These are phyloP conservation scores for Argyrosomus japonicus DNA, from an alignment of 2,113 vertebrate genomes.

Conservation along the genomic window DNA sequence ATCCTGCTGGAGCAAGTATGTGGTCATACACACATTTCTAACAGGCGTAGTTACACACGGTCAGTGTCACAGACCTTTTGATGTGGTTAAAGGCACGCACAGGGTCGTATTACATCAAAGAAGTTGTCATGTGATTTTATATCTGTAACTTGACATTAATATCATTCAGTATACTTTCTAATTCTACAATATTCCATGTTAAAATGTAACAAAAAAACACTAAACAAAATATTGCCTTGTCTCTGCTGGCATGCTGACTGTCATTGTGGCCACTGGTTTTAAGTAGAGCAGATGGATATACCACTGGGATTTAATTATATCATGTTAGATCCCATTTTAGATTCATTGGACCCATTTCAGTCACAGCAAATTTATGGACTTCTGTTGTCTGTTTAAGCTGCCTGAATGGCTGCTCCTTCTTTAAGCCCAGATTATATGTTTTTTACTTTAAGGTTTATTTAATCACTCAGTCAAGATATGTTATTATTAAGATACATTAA, in stretches of 20 bases:
- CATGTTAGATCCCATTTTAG: slow-evolving; percentile 50
- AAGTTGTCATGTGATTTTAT: background rate
- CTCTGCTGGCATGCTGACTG: slow-evolving; percentile 16
- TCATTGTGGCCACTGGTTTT: slow-evolving; percentile 31
- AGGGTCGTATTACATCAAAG: background rate
- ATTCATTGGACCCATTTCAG: slow-evolving; percentile 39
- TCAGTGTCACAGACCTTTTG: background rate
- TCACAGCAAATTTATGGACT: slow-evolving; percentile 20
- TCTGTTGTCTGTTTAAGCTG: slow-evolving; percentile 7
- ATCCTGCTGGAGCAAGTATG: slow-evolving; percentile 96
- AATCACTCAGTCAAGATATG: background rate
- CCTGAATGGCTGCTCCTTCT: slow-evolving; percentile 4
- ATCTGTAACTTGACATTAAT: background rate
- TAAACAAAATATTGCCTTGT: background rate
- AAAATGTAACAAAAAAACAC: background rate
- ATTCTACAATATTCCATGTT: background rate
- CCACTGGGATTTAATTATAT: slow-evolving; percentile 50
- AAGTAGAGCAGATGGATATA: slow-evolving; percentile 46
- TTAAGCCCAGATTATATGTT: slow-evolving; percentile 1
- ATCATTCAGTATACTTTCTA: background rate
- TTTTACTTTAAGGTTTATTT: background rate
- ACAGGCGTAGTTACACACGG: background rate
- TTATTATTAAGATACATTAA: too few species aligned
- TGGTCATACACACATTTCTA: background rate
- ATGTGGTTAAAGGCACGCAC: too few species aligned